Conservation (phyloP, 1,140 invertebrate species). For the Archivesica marissinica region DNA sequence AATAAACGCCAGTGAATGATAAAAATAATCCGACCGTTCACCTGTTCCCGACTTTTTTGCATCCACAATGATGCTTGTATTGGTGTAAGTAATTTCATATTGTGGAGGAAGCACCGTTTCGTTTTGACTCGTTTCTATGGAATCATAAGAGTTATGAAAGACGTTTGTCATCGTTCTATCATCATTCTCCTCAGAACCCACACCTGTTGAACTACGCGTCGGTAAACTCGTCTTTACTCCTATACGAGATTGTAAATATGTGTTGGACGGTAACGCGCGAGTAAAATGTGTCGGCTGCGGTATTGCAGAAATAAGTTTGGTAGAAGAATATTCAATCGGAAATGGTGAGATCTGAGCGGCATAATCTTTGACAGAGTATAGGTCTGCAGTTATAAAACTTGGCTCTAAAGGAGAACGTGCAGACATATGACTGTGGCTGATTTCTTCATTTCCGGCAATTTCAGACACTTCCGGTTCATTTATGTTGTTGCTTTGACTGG, state of each 20-base stretch:
- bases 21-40: constrained; percentile 3
- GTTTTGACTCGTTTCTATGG: background rate
- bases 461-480: background rate
- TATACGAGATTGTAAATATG: background rate
- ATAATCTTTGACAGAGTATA: too few species aligned
- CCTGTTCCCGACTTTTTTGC: background rate
- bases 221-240: background rate
- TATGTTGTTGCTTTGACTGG: too few species aligned
- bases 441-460: background rate
- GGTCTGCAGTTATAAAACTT: background rate
- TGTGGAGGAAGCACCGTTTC: background rate
- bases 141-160: background rate
- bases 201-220: background rate
- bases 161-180: background rate
- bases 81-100: background rate
- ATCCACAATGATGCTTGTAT: background rate
- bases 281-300: background rate
- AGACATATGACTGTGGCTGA: background rate
- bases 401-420: background rate
- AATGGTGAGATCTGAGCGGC: too few species aligned
- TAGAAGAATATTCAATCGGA: too few species aligned
- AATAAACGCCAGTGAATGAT: constrained; percentile 16
- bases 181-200: background rate
- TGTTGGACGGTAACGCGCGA: background rate
- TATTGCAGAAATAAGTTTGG: background rate